A percentile compares a stretch with the other conserved stretches of the same genome.
These are phyloP conservation scores for Plebejus argus DNA, from an alignment of 2,888 invertebrate genomes.

Conservation along the genomic window DNA sequence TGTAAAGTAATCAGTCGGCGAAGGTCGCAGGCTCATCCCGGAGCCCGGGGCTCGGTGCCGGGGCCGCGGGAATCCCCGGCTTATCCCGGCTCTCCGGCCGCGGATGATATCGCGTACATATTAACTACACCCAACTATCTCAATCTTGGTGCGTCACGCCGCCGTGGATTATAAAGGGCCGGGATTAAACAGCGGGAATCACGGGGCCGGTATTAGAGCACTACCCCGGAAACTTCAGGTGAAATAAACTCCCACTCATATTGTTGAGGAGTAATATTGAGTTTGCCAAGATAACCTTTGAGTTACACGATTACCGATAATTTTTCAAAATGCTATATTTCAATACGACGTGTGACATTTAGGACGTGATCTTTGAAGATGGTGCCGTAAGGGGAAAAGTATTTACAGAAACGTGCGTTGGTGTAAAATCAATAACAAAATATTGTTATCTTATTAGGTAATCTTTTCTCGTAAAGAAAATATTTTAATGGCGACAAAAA, in stretches of 20 bases:
- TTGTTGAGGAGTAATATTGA: neutral
- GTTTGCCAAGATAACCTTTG: neutral
- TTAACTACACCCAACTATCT: conserved; percentile 9
- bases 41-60: neutral
- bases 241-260: neutral
- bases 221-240: neutral
- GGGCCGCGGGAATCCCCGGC: conserved; percentile 7
- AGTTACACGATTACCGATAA: neutral
- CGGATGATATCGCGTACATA: conserved; percentile 11
- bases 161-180: conserved; percentile 7
- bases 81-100: conserved; percentile 6
- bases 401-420: neutral
- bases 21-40: neutral
- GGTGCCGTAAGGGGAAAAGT: neutral
- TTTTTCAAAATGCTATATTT: neutral
- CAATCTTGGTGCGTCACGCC: conserved; percentile 16
- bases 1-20: neutral
- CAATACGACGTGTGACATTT: neutral
- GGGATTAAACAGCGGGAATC: conserved; percentile 10
- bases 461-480: neutral
- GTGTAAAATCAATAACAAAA: neutral
- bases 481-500: neutral
- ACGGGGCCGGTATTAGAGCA: neutral
- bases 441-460: neutral
- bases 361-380: neutral